phyloP scores from a whole-genome alignment of 2,113 vertebrate species.

The Xiphophorus maculatus region DNA sequence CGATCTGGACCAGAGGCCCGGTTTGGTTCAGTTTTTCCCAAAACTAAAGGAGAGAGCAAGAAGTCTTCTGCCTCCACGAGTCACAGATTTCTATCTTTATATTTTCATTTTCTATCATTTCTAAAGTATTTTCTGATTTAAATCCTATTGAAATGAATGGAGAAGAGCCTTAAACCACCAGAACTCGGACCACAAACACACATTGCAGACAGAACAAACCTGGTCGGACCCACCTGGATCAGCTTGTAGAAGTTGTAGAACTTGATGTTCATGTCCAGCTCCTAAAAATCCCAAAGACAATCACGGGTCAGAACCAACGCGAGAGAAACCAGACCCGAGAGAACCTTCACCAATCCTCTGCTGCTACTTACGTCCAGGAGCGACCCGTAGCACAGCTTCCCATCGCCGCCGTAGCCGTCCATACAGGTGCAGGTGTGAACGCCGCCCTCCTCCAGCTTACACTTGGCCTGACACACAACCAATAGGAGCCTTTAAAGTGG shows the following conservation, averaged over 20 bases:
- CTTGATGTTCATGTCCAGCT: conserved; percentile 81
- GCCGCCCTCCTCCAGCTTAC: conserved; percentile 72
- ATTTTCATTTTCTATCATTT: no score
- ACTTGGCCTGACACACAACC: conserved; percentile 81
- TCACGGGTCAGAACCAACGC: neutral
- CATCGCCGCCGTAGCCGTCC: conserved; percentile 84
- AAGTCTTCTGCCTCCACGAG: no score
- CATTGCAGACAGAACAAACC: neutral
- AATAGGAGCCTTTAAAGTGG: neutral
- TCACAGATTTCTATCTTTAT: no score
- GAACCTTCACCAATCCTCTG: neutral
- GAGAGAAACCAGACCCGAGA: no score
- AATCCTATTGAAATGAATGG: no score
- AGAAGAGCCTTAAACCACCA: no score
- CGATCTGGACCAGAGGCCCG: no score
- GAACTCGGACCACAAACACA: no score
- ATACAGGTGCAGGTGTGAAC: conserved; percentile 83
- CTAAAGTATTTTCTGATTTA: no score
- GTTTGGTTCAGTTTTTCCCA: no score
- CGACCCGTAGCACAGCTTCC: conserved; percentile 85
- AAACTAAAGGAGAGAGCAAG: no score
- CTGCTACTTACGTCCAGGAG: conserved; percentile 72
- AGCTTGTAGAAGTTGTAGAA: conserved; percentile 78
- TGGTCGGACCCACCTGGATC: conserved; percentile 72
- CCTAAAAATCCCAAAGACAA: conserved; percentile 73